These are phyloP conservation scores for Philonicus albiceps DNA, from an alignment of 2,888 invertebrate genomes.

Conservation along the genomic window DNA sequence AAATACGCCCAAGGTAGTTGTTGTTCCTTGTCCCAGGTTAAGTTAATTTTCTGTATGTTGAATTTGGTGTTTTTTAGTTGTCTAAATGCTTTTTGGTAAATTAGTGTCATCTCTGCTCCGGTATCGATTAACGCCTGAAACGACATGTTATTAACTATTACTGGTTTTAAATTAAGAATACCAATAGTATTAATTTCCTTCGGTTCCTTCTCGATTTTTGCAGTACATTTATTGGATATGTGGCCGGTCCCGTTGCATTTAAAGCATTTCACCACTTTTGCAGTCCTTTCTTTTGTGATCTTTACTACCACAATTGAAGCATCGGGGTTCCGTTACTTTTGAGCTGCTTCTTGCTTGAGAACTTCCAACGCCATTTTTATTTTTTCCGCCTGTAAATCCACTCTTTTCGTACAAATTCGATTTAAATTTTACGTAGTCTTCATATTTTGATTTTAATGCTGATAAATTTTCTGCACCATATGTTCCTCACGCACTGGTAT, in stretches of 20 bases:
- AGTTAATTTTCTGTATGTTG: no score
- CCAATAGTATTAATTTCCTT: background rate
- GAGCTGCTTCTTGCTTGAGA: background rate
- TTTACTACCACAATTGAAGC: slow-evolving; percentile 44
- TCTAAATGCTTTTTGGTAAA: no score
- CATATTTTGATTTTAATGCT: slow-evolving; percentile 41
- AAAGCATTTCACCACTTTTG: slow-evolving; percentile 55
- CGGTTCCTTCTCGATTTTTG: background rate
- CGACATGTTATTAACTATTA: background rate
- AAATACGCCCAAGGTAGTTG: no score
- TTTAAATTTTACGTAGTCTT: slow-evolving; percentile 23
- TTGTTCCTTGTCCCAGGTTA: no score
- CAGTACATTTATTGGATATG: slow-evolving; percentile 36
- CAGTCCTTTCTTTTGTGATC: slow-evolving; percentile 43
- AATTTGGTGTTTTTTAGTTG: no score
- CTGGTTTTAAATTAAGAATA: background rate
- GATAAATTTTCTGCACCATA: slow-evolving; percentile 26
- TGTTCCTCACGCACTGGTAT: slow-evolving; percentile 16
- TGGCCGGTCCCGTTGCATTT: slow-evolving; percentile 53
- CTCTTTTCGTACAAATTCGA: background rate
- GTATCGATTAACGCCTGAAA: slow-evolving; percentile 23
- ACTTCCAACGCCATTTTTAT: background rate
- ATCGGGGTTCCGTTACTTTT: slow-evolving; percentile 23
- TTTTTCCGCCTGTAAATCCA: background rate
- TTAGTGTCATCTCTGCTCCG: background rate